Conservation (phyloP, 2,113 vertebrate genomes). For the Oreochromis spilurus region DNA sequence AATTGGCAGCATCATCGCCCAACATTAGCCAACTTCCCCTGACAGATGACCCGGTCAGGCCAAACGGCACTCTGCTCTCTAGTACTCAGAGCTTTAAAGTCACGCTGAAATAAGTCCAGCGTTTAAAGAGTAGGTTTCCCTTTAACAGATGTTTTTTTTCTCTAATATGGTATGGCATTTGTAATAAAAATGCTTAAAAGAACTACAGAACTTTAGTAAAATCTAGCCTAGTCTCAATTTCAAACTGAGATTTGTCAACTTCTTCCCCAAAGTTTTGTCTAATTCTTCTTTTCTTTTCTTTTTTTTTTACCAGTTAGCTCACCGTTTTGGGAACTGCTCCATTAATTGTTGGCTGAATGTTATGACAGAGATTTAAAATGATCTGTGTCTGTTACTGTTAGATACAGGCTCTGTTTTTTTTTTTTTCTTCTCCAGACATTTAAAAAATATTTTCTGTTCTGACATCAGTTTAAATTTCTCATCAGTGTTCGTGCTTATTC, state of each 20-base stretch:
- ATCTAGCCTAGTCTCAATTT: neutral
- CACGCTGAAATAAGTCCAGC: neutral
- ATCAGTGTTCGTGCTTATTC: neutral
- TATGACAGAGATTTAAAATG: neutral
- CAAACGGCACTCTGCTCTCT: neutral
- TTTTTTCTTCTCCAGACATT: neutral
- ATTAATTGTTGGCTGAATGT: neutral
- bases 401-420: neutral
- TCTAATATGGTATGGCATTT: neutral
- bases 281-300: neutral
- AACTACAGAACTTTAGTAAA: neutral
- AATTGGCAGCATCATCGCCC: fast-evolving
- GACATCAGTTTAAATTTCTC: neutral
- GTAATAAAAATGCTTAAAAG: neutral
- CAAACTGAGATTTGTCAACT: neutral
- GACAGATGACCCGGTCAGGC: neutral
- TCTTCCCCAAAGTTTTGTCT: neutral
- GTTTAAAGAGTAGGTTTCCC: neutral
- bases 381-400: neutral
- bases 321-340: neutral
- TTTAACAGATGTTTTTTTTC: neutral
- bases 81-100: neutral
- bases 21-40: neutral
- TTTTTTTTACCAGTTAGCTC: neutral
- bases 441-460: neutral